Conservation (phyloP, 2,797 vertebrate genomes). For the Clarias platycephalus region DNA sequence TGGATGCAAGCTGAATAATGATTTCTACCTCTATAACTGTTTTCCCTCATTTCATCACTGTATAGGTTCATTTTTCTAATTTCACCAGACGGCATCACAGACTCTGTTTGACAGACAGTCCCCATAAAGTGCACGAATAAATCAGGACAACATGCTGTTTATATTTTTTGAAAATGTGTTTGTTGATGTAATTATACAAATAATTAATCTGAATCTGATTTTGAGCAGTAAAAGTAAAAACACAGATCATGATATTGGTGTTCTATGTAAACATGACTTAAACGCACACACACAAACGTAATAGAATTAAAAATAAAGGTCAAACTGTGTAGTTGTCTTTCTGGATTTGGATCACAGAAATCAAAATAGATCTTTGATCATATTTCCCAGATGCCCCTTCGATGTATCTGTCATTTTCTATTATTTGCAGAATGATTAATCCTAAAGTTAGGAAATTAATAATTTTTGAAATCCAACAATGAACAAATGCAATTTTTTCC, state of each 20-base stretch:
- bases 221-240: neutral
- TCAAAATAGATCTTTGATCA: neutral
- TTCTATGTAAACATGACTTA: neutral
- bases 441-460: slow-evolving; percentile 17
- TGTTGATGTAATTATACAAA: neutral
- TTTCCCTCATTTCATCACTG: slow-evolving; percentile 23
- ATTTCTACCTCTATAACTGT: slow-evolving; percentile 15
- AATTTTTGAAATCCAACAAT: neutral
- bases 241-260: neutral
- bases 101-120: neutral
- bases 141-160: neutral
- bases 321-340: neutral
- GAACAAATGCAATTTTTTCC: neutral
- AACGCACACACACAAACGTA: neutral
- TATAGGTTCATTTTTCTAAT: slow-evolving; percentile 76
- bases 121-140: neutral
- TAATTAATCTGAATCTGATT: too few species aligned
- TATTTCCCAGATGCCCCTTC: neutral
- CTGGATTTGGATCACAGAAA: neutral
- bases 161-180: neutral
- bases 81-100: slow-evolving; percentile 69
- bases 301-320: neutral
- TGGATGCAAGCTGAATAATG: slow-evolving; percentile 13
- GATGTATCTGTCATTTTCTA: neutral
- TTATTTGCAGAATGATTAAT: neutral